Percentiles rank a stretch among this genome's conserved stretches.
phyloP scores from a whole-genome alignment of 2,797 vertebrate genomes.

The Enteromius mattozi region DNA sequence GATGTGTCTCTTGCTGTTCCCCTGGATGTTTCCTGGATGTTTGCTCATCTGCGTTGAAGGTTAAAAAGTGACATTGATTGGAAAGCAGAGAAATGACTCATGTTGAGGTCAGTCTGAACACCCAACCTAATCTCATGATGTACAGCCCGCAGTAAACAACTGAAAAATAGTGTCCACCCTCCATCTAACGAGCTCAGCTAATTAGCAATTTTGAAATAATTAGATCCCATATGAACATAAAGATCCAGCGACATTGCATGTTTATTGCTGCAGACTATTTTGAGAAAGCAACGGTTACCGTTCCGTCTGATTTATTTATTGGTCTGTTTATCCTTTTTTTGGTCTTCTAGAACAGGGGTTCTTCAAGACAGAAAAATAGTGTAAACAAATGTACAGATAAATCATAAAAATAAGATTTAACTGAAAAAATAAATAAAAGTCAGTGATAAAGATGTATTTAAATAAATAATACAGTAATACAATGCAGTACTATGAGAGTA shows the following conservation, averaged over 20 bases:
- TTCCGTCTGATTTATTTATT: background rate
- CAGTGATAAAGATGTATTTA: background rate
- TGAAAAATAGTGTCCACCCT: background rate
- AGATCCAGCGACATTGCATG: background rate
- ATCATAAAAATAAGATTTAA: background rate
- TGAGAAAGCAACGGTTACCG: background rate
- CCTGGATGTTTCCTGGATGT: background rate
- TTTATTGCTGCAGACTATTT: background rate
- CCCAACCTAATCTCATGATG: background rate
- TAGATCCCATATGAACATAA: slow-evolving; percentile 24
- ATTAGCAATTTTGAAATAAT: slow-evolving; percentile 23
- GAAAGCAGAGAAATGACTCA: slow-evolving; percentile 22
- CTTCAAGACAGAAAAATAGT: too few relatives aligned
- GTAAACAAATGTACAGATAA: background rate
- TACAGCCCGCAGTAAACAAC: background rate
- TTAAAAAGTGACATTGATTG: slow-evolving; percentile 1
- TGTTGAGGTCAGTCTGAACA: slow-evolving; percentile 17
- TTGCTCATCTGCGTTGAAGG: slow-evolving; percentile 4
- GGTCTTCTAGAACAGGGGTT: background rate
- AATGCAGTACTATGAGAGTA: background rate
- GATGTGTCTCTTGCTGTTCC: background rate
- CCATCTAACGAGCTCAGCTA: background rate
- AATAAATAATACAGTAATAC: background rate
- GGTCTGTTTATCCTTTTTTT: background rate
- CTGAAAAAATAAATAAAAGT: background rate